Percentiles rank a stretch among this genome's conserved stretches.
Conservation (phyloP, 2,113 vertebrate genomes). For the Colaptes auratus region DNA sequence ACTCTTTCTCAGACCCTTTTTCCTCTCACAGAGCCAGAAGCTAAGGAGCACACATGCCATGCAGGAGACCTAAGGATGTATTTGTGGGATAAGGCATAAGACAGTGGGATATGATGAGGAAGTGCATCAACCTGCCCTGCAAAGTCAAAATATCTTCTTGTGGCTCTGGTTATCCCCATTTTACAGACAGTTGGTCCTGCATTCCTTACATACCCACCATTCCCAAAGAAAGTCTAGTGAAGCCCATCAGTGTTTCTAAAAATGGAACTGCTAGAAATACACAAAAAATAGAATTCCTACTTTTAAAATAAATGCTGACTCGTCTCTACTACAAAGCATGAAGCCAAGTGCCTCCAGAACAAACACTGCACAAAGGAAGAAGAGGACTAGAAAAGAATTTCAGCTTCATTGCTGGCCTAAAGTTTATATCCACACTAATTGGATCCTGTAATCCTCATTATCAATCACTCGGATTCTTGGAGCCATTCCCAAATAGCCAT, state of each 20-base stretch:
- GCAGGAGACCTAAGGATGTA: fast-evolving
- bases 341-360: conserved; percentile 29
- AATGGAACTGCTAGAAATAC: background rate
- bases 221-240: conserved; percentile 40
- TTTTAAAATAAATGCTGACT: conserved; percentile 59
- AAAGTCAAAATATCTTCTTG: background rate
- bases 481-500: conserved; percentile 35
- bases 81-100: background rate
- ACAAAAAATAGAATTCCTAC: conserved; percentile 49
- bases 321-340: conserved; percentile 1
- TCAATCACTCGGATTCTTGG: conserved; percentile 56
- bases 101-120: background rate
- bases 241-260: conserved; percentile 48
- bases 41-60: background rate
- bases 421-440: conserved; percentile 46
- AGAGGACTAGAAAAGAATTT: conserved; percentile 45
- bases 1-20: background rate
- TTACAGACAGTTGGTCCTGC: background rate
- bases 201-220: conserved; percentile 54
- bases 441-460: conserved; percentile 25
- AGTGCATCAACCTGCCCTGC: background rate
- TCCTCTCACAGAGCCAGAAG: background rate
- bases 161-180: background rate
- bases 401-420: background rate
- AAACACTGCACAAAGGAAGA: conserved; percentile 55